Conservation (phyloP, 2,113 vertebrate genomes). For the Istiophorus platypterus region DNA sequence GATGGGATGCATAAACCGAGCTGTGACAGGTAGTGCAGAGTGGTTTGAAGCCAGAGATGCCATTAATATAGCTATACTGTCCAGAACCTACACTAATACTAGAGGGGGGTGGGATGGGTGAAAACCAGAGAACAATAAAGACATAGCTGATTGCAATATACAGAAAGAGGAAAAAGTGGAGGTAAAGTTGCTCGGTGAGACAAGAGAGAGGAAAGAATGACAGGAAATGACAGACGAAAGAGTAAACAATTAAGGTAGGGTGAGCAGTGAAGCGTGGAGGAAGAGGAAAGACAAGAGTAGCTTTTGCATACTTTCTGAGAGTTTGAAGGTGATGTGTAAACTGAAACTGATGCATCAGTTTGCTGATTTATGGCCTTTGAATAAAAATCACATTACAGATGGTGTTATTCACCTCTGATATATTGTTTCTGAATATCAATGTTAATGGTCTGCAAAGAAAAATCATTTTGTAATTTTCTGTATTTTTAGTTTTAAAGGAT, state of each 20-base stretch:
- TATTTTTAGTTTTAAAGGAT: not conserved
- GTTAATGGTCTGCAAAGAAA: not conserved
- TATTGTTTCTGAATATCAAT: not conserved
- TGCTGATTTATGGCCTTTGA: conserved; percentile 19
- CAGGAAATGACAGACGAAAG: conserved; percentile 34
- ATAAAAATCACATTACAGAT: conserved; percentile 3
- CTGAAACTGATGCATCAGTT: conserved; percentile 10
- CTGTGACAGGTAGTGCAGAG: conserved; percentile 72
- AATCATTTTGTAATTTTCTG: not conserved
- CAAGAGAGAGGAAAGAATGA: conserved; percentile 14
- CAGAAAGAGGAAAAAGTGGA: conserved; percentile 24
- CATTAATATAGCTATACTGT: conserved; percentile 58
- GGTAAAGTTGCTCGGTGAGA: conserved; percentile 25
- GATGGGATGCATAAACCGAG: conserved; percentile 63
- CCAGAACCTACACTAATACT: conserved; percentile 49
- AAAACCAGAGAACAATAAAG: conserved; percentile 31
- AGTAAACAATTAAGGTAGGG: not conserved
- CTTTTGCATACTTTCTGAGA: not conserved
- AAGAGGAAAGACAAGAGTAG: not conserved
- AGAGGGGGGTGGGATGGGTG: conserved; percentile 11
- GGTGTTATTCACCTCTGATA: not conserved
- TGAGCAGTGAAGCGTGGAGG: conserved; percentile 25
- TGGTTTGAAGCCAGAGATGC: conserved; percentile 62
- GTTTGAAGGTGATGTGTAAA: not conserved
- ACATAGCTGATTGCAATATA: not conserved